Base-by-base conservation (phyloP, 92 coral and sea anemone species). In the Galaxea fascicularis region DNA sequence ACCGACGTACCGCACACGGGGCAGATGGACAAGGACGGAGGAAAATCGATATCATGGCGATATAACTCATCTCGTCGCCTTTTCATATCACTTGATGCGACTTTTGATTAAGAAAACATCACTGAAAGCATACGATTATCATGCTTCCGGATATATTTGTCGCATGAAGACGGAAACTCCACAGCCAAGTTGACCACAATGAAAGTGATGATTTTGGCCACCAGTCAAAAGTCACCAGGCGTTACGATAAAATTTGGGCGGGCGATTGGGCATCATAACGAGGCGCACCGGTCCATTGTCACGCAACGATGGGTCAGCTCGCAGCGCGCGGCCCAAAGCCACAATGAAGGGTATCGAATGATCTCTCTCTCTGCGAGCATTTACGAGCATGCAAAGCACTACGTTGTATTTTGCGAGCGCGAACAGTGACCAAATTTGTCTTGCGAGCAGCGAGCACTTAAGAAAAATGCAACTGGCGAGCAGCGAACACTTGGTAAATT, bases 1-100 rank as follows among this genome's bases (percentile, higher is more conserved):
- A 96, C 94, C 4, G 94, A 90, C 80, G 95, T 81, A 18, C 98
- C 98, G 65, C 99, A 96, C 20, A 96, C 98, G 0, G 99, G 99
- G 44, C 99, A 96, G 51, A 92, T 94, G 39, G 98, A 94, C 70
- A 92, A 70, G 0, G 98, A 90, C 11, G 95, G 94, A 69, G 95
- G 89, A 47, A 89, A 89, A 46, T 85, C 87, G 68, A 87, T 79
- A 67, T 94, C 94, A 76, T 94, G 91, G 39, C 89, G 87, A 84
- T 92, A 89, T 9, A 92, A 27, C 10, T 94, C 98, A 45, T 89
- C 92, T 58, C 95, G 87, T 69, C 93, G 85, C 59, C 98, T 90
- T 88, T 94, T 94, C 98, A 94, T 92, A 53, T 75, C 98, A 82
- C 45, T 57, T 35, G 46, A 44, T 28, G 71, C 56, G 28, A 59